phyloP scores from a whole-genome alignment of 1,140 invertebrate species.

The Drosophila lacertosa region DNA sequence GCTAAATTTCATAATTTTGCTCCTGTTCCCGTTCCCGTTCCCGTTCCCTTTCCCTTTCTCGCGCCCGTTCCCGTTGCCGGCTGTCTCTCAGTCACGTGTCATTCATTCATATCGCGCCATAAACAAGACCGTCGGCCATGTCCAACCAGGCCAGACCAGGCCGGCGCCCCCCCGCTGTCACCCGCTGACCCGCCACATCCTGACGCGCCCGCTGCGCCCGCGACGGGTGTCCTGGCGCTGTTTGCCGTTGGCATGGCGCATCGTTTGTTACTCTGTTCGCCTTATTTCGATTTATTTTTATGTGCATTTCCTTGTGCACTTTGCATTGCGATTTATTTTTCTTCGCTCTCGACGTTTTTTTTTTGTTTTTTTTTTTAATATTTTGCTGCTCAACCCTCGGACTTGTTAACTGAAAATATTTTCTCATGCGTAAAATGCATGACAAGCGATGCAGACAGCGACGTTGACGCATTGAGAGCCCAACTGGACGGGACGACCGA shows the following conservation, averaged over 20 bases:
- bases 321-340: slow-evolving; percentile 49
- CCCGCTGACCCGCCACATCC: slow-evolving; percentile 4
- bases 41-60: too few species aligned
- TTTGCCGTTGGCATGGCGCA: slow-evolving; percentile 60
- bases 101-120: slow-evolving; percentile 71
- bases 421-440: slow-evolving; percentile 81
- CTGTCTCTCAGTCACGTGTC: slow-evolving; percentile 72
- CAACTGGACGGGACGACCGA: not conserved
- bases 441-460: slow-evolving; percentile 67
- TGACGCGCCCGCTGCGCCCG: not conserved
- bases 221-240: not conserved
- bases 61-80: slow-evolving; percentile 19
- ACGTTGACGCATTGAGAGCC: slow-evolving; percentile 57
- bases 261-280: slow-evolving; percentile 65
- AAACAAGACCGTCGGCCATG: slow-evolving; percentile 62
- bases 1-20: slow-evolving; percentile 80
- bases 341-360: not conserved
- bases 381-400: slow-evolving; percentile 28
- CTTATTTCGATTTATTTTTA: slow-evolving; percentile 81
- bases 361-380: not conserved
- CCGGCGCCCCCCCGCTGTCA: not conserved
- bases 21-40: not conserved
- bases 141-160: slow-evolving; percentile 9
- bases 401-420: slow-evolving; percentile 80
- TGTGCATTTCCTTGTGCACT: slow-evolving; percentile 59